phyloP scores from a whole-genome alignment of 2,113 vertebrate genomes.

The Apus apus region DNA sequence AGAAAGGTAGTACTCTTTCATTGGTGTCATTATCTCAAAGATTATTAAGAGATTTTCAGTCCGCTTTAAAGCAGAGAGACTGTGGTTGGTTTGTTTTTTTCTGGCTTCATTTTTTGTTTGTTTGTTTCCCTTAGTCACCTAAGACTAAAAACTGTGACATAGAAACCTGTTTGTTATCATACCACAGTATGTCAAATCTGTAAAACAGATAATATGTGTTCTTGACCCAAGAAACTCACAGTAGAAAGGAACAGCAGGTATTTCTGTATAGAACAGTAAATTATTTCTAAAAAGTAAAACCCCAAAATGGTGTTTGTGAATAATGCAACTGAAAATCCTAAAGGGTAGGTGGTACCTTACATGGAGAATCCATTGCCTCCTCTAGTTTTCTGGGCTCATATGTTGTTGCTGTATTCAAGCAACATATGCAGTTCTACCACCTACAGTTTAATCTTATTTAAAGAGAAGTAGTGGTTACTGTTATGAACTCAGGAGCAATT shows the following conservation, averaged over 20 bases:
- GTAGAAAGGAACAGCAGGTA: neutral
- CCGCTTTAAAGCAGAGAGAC: neutral
- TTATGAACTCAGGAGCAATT: neutral
- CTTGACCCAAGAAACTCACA: neutral
- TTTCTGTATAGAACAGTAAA: neutral
- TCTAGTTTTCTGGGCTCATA: neutral
- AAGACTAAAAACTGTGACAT: neutral
- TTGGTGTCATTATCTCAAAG: neutral
- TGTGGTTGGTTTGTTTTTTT: no score
- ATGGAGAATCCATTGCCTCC: neutral
- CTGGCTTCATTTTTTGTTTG: no score
- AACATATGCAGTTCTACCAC: neutral
- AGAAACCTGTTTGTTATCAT: neutral
- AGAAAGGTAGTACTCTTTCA: neutral
- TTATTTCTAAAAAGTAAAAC: neutral
- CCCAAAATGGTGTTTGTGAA: neutral
- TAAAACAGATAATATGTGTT: neutral
- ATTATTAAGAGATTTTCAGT: neutral
- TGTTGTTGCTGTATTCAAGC: neutral
- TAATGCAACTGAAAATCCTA: neutral
- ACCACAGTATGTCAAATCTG: neutral
- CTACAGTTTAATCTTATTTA: neutral
- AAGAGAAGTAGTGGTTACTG: neutral
- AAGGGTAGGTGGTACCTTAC: neutral
- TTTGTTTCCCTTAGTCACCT: neutral